These are phyloP conservation scores for Cacoxenus indagator DNA, from an alignment of 2,888 invertebrate genomes.

Conservation along the genomic window DNA sequence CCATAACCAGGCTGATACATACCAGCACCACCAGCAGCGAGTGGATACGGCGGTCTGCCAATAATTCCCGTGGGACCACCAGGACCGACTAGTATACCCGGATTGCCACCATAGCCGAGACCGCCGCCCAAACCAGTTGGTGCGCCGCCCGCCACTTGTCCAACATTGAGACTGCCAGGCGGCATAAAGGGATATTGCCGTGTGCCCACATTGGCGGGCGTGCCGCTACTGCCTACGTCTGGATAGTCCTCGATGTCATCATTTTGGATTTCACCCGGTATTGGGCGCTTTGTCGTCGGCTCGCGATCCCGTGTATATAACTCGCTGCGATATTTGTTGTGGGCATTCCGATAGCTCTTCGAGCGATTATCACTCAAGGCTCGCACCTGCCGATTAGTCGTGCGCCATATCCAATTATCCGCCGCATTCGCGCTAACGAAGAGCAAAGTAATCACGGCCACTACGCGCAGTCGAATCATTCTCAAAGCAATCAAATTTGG, in stretches of 20 bases:
- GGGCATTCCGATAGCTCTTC: conserved; percentile 37
- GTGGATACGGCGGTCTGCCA: conserved; percentile 44
- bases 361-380: conserved; percentile 43
- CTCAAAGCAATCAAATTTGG: conserved; percentile 11
- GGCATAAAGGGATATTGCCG: conserved; percentile 52
- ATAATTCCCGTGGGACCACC: conserved; percentile 72
- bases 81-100: conserved; percentile 71
- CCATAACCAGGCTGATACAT: conserved; percentile 43
- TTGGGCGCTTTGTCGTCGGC: conserved; percentile 63
- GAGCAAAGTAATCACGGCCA: conserved; percentile 17
- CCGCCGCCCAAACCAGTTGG: conserved; percentile 27
- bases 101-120: conserved; percentile 34
- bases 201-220: conserved; percentile 53
- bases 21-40: conserved; percentile 29
- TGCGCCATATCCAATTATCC: conserved; percentile 67
- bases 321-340: conserved; percentile 36
- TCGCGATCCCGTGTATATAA: conserved; percentile 54
- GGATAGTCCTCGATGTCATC: conserved; percentile 67
- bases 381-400: conserved; percentile 48
- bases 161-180: conserved; percentile 39
- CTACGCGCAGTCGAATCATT: conserved; percentile 39
- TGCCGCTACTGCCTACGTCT: conserved; percentile 55
- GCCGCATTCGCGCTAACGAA: conserved; percentile 35
- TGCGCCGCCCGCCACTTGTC: conserved; percentile 39
- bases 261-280: conserved; percentile 57